These are phyloP conservation scores for Drosophila affinis DNA, from an alignment of 2,888 invertebrate species.

Conservation along the genomic window DNA sequence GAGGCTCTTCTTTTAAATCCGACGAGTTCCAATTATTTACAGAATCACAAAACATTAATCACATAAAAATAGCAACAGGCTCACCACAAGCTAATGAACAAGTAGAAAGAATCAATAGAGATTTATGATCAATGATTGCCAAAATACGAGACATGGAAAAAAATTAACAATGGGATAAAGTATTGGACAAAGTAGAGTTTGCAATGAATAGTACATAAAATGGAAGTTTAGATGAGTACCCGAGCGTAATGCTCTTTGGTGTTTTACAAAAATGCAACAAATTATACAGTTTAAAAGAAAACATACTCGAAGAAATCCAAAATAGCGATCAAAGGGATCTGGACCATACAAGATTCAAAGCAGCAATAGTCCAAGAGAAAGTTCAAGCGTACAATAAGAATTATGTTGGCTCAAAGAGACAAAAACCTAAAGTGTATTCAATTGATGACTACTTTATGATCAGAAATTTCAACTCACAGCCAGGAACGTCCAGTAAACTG, in stretches of 20 bases:
- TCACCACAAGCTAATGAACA: neutral
- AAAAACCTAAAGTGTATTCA: no score
- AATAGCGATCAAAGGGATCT: neutral
- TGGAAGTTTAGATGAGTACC: conserved; percentile 1
- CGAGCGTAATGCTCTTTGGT: conserved; percentile 7
- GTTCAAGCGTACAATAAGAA: neutral
- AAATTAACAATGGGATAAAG: no score
- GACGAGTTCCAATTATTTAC: neutral
- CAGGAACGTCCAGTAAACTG: no score
- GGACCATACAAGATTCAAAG: neutral
- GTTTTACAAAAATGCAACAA: neutral
- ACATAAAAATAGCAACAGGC: conserved; percentile 1
- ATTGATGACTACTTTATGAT: no score
- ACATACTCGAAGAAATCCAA: neutral
- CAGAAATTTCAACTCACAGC: no score
- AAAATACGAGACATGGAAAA: no score
- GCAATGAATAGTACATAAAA: conserved; percentile 8
- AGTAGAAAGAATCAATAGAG: no score
- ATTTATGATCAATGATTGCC: no score
- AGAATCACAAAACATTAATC: neutral
- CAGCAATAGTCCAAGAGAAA: conserved; percentile 1
- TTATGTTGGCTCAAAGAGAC: neutral
- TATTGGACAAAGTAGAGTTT: neutral
- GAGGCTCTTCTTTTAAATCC: neutral
- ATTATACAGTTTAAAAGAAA: neutral